A percentile compares a stretch with the other conserved stretches of the same genome.
Conservation (phyloP, 2,113 vertebrate genomes). For the Hemibagrus wyckioides region DNA sequence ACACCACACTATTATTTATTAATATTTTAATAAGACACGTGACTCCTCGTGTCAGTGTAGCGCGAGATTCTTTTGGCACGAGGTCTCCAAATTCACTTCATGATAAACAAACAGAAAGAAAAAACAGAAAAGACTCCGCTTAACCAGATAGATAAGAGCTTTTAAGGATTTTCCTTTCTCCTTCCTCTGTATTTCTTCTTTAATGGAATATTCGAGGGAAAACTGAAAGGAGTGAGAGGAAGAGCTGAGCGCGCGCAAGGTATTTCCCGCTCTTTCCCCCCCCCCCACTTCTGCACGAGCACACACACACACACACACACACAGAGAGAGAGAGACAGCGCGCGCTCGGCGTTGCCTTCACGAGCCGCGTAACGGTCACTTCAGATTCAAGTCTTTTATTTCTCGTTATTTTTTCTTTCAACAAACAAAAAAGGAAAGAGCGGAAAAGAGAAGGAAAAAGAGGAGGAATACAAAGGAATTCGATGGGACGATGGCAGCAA, state of each 20-base stretch:
- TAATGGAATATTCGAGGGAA: neutral
- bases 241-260: neutral
- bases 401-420: neutral
- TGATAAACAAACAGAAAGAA: neutral
- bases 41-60: neutral
- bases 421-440: neutral
- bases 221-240: neutral
- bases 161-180: neutral
- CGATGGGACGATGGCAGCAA: conserved; percentile 18
- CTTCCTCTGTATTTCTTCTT: neutral
- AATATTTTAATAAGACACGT: neutral
- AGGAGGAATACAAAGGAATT: neutral
- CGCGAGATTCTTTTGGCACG: neutral
- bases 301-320: too few species aligned
- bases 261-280: neutral
- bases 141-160: too few species aligned
- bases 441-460: neutral
- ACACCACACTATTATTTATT: neutral
- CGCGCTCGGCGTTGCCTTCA: neutral
- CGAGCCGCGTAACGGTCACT: neutral
- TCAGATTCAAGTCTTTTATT: neutral
- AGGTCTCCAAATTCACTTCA: neutral
- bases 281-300: neutral
- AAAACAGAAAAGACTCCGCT: too few species aligned
- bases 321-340: too few species aligned